These are phyloP conservation scores for Oncorhynchus mykiss DNA, from an alignment of 2,113 vertebrate species.

Conservation along the genomic window DNA sequence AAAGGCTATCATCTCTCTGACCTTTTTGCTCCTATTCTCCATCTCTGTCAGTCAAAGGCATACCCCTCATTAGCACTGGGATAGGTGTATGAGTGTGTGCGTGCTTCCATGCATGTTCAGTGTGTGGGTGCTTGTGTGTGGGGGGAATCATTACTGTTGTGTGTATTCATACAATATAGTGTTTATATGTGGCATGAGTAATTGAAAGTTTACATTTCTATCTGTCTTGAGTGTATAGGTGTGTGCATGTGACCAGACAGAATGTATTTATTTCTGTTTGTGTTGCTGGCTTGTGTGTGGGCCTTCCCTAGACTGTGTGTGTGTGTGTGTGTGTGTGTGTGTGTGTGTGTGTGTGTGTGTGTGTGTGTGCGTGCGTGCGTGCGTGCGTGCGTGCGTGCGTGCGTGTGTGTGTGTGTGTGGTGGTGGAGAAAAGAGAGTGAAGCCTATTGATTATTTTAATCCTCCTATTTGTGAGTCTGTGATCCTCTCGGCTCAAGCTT, in stretches of 20 bases:
- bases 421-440: slow-evolving; percentile 51
- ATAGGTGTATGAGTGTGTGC: slow-evolving; percentile 1
- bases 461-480: slow-evolving; percentile 76
- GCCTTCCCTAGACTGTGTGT: neutral
- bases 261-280: neutral
- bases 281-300: slow-evolving; percentile 2
- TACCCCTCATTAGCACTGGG: slow-evolving; percentile 34
- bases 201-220: neutral
- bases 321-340: neutral
- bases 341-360: slow-evolving; percentile 10
- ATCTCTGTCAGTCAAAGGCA: slow-evolving; percentile 21
- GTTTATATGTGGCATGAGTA: neutral
- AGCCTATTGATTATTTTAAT: slow-evolving; percentile 79
- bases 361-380: neutral
- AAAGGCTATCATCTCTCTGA: slow-evolving; percentile 29
- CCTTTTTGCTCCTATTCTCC: slow-evolving; percentile 31
- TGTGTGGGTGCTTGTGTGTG: slow-evolving; percentile 46
- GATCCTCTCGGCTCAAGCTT: slow-evolving; percentile 67
- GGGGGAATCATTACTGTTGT: slow-evolving; percentile 41
- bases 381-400: neutral
- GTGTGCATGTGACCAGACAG: neutral
- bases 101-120: slow-evolving; percentile 30
- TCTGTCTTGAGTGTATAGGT: slow-evolving; percentile 3
- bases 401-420: slow-evolving; percentile 8
- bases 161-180: slow-evolving; percentile 18